Evolutionary conservation across 2,797 vertebrate species (phyloP), one percentile per base, ranked within the genome.

Genomic region (Syngnathus acus): DNA sequence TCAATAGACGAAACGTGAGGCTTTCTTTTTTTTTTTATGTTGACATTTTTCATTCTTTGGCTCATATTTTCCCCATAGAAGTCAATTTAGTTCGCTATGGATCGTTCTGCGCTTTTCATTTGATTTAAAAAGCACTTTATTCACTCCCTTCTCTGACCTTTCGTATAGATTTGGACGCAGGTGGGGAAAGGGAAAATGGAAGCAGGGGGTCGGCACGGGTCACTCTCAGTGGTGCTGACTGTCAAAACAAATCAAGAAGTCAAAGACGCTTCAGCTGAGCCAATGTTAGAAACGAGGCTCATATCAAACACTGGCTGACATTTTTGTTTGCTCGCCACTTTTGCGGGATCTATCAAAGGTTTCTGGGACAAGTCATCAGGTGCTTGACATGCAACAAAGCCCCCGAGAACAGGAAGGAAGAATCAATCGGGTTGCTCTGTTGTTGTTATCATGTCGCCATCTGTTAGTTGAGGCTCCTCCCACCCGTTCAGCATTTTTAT

Each of bases 41-140:
- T 57, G 13, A 37, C 11, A 57, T 57, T 37, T 57, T 57, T 57
- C 54, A 32, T 57, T 57, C 26, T 26, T 57, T 7, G 13, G n/a
- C 13, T 45, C 21, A 43, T 62, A 62, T 62, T 62, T 62, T 26
- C 40, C 11, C 11, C 16, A 62, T 62, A 62, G 14, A 23, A 62
- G 60, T 21, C 60, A 62, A 43, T 62, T 62, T 62, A 42, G 60
- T 8, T 37, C 1, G 11, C 26, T 62, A 45, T 43, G 7, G 60
- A 62, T 62, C 40, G 0, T 10, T 21, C 23, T 0, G 11, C 4
- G 60, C 60, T 43, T 43, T 62, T 62, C n/a, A 45, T 62, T 62
- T 14, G 40, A 62, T 62, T 62, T 62, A 6, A 26, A 62, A 62
- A 60, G 39, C 17, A 59, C 4, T n/a, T 39, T 3, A 40, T 13